Evolutionary conservation across 2,888 invertebrate species (phyloP).

Genomic region (Netelia virgata): DNA sequence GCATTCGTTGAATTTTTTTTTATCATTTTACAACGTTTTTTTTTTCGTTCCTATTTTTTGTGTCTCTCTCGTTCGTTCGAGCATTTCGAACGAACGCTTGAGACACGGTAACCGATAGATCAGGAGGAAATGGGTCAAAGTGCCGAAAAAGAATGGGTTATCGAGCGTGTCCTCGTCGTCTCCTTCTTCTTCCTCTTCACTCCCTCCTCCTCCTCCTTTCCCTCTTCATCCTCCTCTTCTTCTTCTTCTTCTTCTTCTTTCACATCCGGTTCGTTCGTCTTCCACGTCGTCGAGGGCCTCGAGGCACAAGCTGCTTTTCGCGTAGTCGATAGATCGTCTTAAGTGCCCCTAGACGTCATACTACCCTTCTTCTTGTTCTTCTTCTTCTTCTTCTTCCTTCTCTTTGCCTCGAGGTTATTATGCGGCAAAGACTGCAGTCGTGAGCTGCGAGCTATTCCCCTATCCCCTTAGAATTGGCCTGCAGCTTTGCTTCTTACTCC

Average conservation of each 20-base stretch:
- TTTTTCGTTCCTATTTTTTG: background rate
- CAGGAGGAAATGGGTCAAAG: constrained; percentile 74
- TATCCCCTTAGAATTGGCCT: constrained; percentile 46
- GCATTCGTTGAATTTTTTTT: background rate
- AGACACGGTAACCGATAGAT: constrained; percentile 72
- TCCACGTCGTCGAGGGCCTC: constrained; percentile 69
- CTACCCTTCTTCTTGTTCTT: constrained; percentile 69
- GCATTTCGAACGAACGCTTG: constrained; percentile 32
- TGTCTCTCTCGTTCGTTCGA: constrained; percentile 25
- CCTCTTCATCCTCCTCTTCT: background rate
- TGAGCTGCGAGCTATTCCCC: constrained; percentile 58
- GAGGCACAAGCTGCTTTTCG: constrained; percentile 67
- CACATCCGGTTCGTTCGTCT: constrained; percentile 23
- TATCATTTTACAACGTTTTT: background rate
- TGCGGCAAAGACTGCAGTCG: constrained; percentile 69
- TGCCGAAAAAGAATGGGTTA: constrained; percentile 74
- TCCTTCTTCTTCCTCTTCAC: constrained; percentile 9
- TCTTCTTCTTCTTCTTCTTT: constrained; percentile 20
- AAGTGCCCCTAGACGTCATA: constrained; percentile 80
- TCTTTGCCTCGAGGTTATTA: constrained; percentile 67
- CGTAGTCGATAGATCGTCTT: constrained; percentile 78
- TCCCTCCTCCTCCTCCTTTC: background rate
- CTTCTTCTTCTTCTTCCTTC: constrained; percentile 61
- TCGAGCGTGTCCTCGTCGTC: constrained; percentile 60
- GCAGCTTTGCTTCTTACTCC: constrained; percentile 41